phyloP scores from a whole-genome alignment of 2,888 invertebrate genomes.

The Allolobophora icterica region DNA sequence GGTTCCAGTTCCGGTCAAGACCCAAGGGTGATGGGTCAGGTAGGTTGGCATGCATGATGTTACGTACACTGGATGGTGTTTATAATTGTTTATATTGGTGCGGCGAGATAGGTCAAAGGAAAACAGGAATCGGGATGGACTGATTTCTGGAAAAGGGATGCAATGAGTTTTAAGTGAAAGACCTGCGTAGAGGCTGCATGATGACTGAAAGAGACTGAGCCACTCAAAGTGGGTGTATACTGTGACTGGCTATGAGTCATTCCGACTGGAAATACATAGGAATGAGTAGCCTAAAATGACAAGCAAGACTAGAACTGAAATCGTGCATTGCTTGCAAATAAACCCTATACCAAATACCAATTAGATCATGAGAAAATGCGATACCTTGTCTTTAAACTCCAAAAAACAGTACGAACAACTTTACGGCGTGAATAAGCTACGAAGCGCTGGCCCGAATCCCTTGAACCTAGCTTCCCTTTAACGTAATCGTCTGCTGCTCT shows the following conservation, averaged over 20 bases:
- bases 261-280: not conserved
- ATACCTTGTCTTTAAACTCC: constrained; percentile 17
- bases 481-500: not conserved
- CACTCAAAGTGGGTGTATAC: not conserved
- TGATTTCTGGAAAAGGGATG: no score
- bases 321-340: not conserved
- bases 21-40: no score
- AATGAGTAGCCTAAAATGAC: not conserved
- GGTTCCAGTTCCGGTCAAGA: no score
- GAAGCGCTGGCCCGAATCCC: constrained; percentile 17
- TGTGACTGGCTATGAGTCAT: not conserved
- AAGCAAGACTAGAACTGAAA: not conserved
- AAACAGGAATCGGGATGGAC: no score
- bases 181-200: no score
- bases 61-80: no score
- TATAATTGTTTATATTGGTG: no score
- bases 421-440: constrained; percentile 17
- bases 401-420: constrained; percentile 9
- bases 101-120: no score
- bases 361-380: not conserved
- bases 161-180: no score
- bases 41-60: no score
- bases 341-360: not conserved
- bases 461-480: not conserved
- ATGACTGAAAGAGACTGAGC: not conserved